Evolutionary conservation across 2,797 vertebrate genomes (phyloP), one percentile per base, ranked within the genome.

Genomic region (Rhynchotus rufescens): DNA sequence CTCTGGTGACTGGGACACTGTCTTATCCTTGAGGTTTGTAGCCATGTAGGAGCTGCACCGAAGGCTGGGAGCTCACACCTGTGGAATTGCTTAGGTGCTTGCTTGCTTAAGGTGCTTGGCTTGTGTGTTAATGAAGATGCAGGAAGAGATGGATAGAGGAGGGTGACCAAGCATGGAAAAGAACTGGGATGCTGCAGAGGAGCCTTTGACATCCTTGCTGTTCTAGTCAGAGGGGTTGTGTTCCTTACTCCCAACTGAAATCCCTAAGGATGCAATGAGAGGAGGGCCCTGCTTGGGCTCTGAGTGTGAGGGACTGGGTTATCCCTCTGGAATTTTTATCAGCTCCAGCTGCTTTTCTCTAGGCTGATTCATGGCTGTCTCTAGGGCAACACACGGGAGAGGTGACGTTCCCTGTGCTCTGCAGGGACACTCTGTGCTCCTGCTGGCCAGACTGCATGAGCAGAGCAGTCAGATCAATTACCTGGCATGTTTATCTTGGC

Each of bases 291-390:
- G 6, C 61, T 86, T 49, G 71, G 65, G 45, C 66, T 60, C 87
- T 80, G 77, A 83, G 59, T 69, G 7, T 4, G 75, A 93, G 93
- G 74, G 89, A 91, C 91, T 61, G 74, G 94, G 89, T 91, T 92
- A 80, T 92, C 91, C 95, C 75, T 77, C 49, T 74, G 92, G 95
- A 88, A 95, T 90, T 94, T 94, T 90, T 91, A 93, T 92, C 25
- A 1, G 44, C 83, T 96, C 88, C 89, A 88, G 89, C 92, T 96
- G 94, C 89, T 88, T 92, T 86, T 84, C 86, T 91, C 72, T 78
- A 62, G 92, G 91, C 91, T 89, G 88, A 90, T 90, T 92, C 92
- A 84, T 68, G n/a, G 59, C 65, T 80, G 66, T 90, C 79, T 90
- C 86, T 89, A 87, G 84, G 94, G 86, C 73, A 94, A 93, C 13